A percentile compares a stretch with the other conserved stretches of the same genome.
These are phyloP conservation scores for Chelidonichthys spinosus DNA, from an alignment of 2,797 vertebrate genomes.

Conservation along the genomic window DNA sequence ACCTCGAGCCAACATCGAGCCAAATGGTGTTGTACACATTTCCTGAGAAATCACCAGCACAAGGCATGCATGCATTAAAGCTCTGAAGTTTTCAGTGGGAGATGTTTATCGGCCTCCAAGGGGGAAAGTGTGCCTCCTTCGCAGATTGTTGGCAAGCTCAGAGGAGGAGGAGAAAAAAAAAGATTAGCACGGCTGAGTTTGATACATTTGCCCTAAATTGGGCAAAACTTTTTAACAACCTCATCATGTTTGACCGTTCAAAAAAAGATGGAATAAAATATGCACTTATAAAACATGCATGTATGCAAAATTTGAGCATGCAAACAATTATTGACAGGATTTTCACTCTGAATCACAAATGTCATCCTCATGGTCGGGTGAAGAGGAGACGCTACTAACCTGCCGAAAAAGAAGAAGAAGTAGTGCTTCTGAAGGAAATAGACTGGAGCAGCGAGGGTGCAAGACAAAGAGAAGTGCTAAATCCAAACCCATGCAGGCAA, in stretches of 20 bases:
- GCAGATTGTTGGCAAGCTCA: conserved; percentile 43
- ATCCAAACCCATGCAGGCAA: background rate
- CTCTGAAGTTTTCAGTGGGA: conserved; percentile 44
- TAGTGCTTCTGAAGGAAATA: conserved; percentile 2
- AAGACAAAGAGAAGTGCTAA: conserved; percentile 9
- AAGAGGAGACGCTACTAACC: background rate
- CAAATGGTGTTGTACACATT: conserved; percentile 63
- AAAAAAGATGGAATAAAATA: background rate
- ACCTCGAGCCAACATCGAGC: conserved; percentile 40
- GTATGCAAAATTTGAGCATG: background rate
- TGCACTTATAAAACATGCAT: background rate
- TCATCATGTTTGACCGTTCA: background rate
- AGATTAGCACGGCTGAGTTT: conserved; percentile 39
- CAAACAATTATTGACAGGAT: background rate
- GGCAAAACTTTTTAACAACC: conserved; percentile 13
- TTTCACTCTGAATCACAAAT: background rate
- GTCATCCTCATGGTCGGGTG: background rate
- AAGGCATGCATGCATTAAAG: conserved; percentile 55
- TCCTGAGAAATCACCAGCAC: conserved; percentile 59
- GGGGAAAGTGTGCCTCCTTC: conserved; percentile 51
- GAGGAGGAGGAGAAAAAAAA: conserved; percentile 15
- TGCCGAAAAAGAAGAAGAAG: background rate
- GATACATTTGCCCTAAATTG: conserved; percentile 42
- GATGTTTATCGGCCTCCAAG: conserved; percentile 63
- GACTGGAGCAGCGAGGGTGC: background rate